phyloP scores from a whole-genome alignment of 2,797 vertebrate species.

The Sebastes steindachneri region DNA sequence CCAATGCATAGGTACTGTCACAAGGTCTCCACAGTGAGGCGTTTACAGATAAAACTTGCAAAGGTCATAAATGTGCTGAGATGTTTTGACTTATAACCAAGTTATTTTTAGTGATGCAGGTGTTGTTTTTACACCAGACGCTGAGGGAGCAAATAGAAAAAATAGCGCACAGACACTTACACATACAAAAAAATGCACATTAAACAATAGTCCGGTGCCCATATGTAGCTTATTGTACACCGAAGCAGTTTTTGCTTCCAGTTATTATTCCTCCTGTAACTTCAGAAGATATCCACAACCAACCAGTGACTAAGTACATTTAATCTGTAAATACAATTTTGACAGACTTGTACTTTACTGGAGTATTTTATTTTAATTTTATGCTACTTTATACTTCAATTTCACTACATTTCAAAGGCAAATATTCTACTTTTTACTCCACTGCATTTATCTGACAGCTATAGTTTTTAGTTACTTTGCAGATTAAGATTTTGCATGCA shows the following conservation, averaged over 20 bases:
- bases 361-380: background rate
- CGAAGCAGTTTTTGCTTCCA: background rate
- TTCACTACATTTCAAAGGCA: background rate
- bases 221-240: background rate
- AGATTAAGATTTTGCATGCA: background rate
- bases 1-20: conserved; percentile 91
- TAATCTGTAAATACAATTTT: background rate
- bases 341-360: background rate
- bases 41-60: background rate
- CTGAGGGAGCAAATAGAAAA: background rate
- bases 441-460: background rate
- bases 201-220: background rate
- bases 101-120: conserved; percentile 7
- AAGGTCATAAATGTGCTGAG: conserved; percentile 3
- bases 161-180: background rate
- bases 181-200: background rate
- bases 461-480: background rate
- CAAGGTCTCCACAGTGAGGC: background rate
- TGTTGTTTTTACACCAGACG: background rate
- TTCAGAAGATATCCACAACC: background rate
- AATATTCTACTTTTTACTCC: background rate
- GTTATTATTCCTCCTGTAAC: background rate
- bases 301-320: background rate
- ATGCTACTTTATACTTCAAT: background rate
- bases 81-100: background rate